Evolutionary conservation across 2,113 vertebrate species (phyloP).

Genomic region (Marmota flaviventris): DNA sequence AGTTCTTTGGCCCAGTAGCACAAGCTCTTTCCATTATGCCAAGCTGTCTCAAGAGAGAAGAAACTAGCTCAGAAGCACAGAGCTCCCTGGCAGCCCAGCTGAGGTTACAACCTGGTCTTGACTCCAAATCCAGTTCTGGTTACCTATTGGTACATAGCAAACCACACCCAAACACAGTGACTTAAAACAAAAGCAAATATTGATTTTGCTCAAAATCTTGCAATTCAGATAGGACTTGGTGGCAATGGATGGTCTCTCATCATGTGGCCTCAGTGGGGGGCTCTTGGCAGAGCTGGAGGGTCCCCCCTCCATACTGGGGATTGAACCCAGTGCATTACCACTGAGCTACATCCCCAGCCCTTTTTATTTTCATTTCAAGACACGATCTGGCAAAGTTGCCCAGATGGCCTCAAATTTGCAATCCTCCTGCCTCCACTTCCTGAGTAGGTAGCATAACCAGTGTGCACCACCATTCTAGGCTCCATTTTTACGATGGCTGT

Average conservation of each 20-base stretch:
- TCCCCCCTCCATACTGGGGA: too few relatives aligned
- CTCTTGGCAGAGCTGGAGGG: background rate
- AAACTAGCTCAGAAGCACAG: background rate
- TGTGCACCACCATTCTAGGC: too few relatives aligned
- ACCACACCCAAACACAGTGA: background rate
- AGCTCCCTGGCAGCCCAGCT: background rate
- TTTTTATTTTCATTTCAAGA: too few relatives aligned
- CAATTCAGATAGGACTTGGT: background rate
- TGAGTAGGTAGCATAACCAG: too few relatives aligned
- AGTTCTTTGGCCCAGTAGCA: background rate
- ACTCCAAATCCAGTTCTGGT: background rate
- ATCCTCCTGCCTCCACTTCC: too few relatives aligned
- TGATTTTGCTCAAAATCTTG: conserved; percentile 3
- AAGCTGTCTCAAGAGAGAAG: background rate
- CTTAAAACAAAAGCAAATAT: background rate
- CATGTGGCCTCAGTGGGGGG: background rate
- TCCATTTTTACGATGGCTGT: background rate
- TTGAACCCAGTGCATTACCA: too few relatives aligned
- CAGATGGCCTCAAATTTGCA: too few relatives aligned
- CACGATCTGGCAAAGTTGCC: too few relatives aligned
- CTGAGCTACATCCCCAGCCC: too few relatives aligned
- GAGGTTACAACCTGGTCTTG: background rate
- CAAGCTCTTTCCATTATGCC: background rate
- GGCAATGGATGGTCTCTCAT: background rate
- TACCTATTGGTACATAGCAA: background rate